Conservation (phyloP, 2,113 vertebrate genomes). For the Galemys pyrenaicus region DNA sequence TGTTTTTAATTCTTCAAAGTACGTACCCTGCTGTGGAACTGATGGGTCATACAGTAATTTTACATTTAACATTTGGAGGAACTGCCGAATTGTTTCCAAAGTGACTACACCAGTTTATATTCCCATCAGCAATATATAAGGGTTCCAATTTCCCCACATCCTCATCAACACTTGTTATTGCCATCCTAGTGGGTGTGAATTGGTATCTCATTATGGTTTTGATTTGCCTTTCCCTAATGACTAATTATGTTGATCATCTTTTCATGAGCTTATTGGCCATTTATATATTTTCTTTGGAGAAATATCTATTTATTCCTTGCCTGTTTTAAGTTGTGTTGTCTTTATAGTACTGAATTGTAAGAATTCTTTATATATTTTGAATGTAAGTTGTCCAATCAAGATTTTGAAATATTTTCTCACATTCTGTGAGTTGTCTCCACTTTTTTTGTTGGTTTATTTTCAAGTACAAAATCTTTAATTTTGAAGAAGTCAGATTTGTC, state of each 20-base stretch:
- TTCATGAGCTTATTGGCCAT: neutral
- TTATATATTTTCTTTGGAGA: neutral
- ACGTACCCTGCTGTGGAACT: neutral
- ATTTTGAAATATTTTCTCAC: slow-evolving; percentile 26
- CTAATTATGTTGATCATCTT: neutral
- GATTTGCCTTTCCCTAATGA: neutral
- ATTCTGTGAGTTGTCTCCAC: neutral
- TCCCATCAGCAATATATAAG: neutral
- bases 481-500: slow-evolving; percentile 2
- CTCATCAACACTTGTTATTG: neutral
- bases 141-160: neutral
- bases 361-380: neutral
- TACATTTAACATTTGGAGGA: slow-evolving; percentile 4
- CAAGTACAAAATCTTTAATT: neutral
- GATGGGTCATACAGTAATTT: neutral
- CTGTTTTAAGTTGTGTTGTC: slow-evolving; percentile 1
- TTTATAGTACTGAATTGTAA: slow-evolving; percentile 14
- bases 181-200: neutral
- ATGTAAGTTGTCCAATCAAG: neutral
- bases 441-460: neutral
- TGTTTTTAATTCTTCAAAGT: neutral
- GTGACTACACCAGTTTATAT: neutral
- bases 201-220: neutral
- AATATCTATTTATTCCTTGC: neutral
- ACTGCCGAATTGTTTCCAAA: slow-evolving; percentile 48